Conservation (phyloP, 2,113 vertebrate genomes). For the Tetraodon nigroviridis region DNA sequence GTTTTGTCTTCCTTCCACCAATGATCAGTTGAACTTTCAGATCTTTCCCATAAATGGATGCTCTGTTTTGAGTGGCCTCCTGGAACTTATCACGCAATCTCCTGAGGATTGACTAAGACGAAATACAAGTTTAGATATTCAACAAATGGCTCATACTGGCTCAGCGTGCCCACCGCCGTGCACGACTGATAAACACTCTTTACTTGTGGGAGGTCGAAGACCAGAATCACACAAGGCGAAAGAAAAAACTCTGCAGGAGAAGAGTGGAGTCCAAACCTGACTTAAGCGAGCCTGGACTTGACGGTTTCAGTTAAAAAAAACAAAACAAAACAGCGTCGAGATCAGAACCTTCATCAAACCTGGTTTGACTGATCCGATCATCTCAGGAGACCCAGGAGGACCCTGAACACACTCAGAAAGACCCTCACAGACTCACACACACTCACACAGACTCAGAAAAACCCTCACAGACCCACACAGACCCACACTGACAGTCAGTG, state of each 20-base stretch:
- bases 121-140: conserved; percentile 32
- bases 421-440: too few species aligned
- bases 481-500: background rate
- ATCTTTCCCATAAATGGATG: conserved; percentile 49
- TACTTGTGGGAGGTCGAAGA: background rate
- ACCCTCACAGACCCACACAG: too few species aligned
- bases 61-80: conserved; percentile 37
- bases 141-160: conserved; percentile 5
- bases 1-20: conserved; percentile 25
- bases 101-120: conserved; percentile 24
- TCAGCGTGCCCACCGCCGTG: background rate
- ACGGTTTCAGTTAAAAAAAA: too few species aligned
- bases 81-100: conserved; percentile 40
- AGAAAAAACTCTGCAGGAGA: background rate
- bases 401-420: background rate
- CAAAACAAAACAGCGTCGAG: too few species aligned
- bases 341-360: too few species aligned
- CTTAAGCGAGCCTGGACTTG: too few species aligned
- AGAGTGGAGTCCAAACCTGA: too few species aligned
- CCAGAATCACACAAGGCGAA: background rate
- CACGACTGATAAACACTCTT: background rate
- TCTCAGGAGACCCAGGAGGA: background rate
- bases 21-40: conserved; percentile 42
- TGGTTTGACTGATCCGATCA: too few species aligned
- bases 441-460: too few species aligned